Evolutionary conservation across 2,797 vertebrate species (phyloP).

Genomic region (Oophaga sylvatica): DNA sequence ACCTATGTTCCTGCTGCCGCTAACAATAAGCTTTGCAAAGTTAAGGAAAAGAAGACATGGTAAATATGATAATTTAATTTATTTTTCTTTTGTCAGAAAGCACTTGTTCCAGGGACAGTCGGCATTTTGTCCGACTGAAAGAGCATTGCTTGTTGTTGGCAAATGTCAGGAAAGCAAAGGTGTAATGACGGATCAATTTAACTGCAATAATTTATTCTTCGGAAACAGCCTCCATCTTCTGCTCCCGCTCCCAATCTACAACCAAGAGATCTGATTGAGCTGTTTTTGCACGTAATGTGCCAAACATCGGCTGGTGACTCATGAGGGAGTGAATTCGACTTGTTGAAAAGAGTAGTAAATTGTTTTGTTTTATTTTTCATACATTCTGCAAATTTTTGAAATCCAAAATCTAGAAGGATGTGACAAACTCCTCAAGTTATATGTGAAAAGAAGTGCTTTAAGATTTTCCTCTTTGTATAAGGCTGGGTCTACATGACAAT

Average conservation of each 20-base stretch:
- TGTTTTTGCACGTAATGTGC: slow-evolving; percentile 61
- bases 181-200: slow-evolving; percentile 58
- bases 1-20: not conserved
- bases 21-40: slow-evolving; percentile 9
- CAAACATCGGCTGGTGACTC: not conserved
- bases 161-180: slow-evolving; percentile 56
- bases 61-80: slow-evolving; percentile 35
- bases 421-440: not conserved
- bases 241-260: slow-evolving; percentile 60
- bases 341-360: not conserved
- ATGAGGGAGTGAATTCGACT: not conserved
- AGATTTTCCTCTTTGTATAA: too few relatives aligned
- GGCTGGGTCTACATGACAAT: too few relatives aligned
- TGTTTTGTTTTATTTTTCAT: not conserved
- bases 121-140: slow-evolving; percentile 47
- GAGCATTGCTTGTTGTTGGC: slow-evolving; percentile 33
- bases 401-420: not conserved
- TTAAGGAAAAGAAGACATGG: not conserved
- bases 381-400: not conserved
- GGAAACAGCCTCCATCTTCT: slow-evolving; percentile 58
- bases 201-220: slow-evolving; percentile 57
- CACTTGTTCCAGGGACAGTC: slow-evolving; percentile 20
- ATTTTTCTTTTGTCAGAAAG: slow-evolving; percentile 15
- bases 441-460: too few relatives aligned
- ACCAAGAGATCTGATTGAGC: slow-evolving; percentile 63